Conservation (phyloP, 2,113 vertebrate species). For the Martes martes region DNA sequence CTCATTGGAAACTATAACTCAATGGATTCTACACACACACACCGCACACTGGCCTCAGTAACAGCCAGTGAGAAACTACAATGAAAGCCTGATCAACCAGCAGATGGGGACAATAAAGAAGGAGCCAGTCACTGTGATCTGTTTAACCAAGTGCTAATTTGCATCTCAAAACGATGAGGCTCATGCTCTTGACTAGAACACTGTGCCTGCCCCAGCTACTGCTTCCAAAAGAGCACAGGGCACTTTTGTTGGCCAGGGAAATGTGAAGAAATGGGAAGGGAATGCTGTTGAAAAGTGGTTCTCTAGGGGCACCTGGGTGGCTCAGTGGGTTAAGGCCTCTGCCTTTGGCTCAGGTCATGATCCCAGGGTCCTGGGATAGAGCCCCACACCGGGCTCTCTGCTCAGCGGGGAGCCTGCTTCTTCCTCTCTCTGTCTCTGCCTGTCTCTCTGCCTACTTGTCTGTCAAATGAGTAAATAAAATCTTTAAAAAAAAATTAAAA, state of each 20-base stretch:
- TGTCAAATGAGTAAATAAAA: no score
- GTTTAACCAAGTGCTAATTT: slow-evolving; percentile 6
- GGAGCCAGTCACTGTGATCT: not conserved
- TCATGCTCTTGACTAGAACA: not conserved
- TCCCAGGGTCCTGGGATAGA: no score
- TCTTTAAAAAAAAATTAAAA: no score
- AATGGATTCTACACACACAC: slow-evolving; percentile 31
- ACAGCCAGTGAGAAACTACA: slow-evolving; percentile 38
- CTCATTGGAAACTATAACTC: slow-evolving; percentile 50
- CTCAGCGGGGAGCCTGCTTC: no score
- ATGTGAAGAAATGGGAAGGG: slow-evolving; percentile 30
- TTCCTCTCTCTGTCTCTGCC: no score
- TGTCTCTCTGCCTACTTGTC: no score
- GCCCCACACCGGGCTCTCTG: no score
- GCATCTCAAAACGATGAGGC: not conserved
- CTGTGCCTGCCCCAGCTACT: not conserved
- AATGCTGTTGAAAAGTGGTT: not conserved
- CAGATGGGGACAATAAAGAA: not conserved
- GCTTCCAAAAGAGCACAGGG: not conserved
- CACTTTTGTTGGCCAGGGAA: not conserved
- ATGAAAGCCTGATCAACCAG: not conserved
- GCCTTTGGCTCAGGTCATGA: no score
- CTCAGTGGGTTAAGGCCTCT: no score
- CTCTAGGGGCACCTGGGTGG: not conserved
- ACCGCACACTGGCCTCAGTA: slow-evolving; percentile 34